A percentile compares a stretch with the other conserved stretches of the same genome.
Evolutionary conservation across 2,888 invertebrate genomes (phyloP).

Genomic region (Taenaris catops): DNA sequence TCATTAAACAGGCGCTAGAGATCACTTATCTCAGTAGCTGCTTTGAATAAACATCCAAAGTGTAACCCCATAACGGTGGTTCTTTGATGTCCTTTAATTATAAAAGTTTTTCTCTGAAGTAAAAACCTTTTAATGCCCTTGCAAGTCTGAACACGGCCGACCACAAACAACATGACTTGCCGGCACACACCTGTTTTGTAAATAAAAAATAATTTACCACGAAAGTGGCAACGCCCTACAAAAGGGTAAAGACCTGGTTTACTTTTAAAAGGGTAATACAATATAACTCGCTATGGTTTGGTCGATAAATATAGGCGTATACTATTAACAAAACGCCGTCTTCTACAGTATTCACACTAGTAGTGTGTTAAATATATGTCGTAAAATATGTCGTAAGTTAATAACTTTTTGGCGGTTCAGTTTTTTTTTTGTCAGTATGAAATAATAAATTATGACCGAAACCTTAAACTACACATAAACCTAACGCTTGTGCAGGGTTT

Average conservation of each 20-base stretch:
- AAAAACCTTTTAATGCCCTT: slow-evolving; percentile 41
- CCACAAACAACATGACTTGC: slow-evolving; percentile 30
- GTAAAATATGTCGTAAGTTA: too few relatives aligned
- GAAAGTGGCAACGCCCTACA: slow-evolving; percentile 4
- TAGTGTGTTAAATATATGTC: too few relatives aligned
- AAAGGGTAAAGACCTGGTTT: slow-evolving; percentile 9
- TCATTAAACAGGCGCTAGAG: slow-evolving; percentile 60
- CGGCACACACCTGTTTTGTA: slow-evolving; percentile 26
- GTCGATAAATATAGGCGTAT: slow-evolving; percentile 3
- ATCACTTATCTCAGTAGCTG: slow-evolving; percentile 67
- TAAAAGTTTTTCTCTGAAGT: slow-evolving; percentile 71
- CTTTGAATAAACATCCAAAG: slow-evolving; percentile 73
- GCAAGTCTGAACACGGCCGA: slow-evolving; percentile 26
- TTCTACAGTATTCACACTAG: too few relatives aligned
- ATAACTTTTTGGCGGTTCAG: too few relatives aligned
- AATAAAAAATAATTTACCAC: slow-evolving; percentile 23
- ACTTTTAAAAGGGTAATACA: slow-evolving; percentile 9
- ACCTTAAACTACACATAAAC: too few relatives aligned
- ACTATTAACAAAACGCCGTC: neutral
- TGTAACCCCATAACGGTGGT: slow-evolving; percentile 69
- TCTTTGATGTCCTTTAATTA: slow-evolving; percentile 78
- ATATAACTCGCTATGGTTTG: slow-evolving; percentile 1
- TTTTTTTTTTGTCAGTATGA: too few relatives aligned
- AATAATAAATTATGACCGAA: too few relatives aligned
- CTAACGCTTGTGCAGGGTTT: too few relatives aligned